These are phyloP conservation scores for Caenorhabditis elegans DNA, from an alignment of 1,140 invertebrate species.

Conservation along the genomic window DNA sequence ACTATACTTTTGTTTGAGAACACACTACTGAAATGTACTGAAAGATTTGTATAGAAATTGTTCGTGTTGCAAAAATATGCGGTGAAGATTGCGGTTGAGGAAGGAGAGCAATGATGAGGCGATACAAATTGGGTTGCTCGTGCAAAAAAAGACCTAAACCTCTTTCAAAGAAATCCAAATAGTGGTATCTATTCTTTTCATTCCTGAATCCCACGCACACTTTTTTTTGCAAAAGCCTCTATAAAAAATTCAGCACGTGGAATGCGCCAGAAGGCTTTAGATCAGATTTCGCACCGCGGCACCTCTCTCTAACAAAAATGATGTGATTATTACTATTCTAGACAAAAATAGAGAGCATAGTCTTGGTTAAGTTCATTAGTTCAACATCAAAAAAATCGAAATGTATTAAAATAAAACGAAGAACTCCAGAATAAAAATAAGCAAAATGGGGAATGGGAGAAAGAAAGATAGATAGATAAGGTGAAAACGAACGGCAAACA, in stretches of 20 bases:
- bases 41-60: neutral
- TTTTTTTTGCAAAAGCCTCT: neutral
- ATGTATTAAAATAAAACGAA: too few species aligned
- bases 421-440: too few species aligned
- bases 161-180: conserved; percentile 17
- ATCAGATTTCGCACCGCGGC: neutral
- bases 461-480: neutral
- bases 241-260: conserved; percentile 28
- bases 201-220: conserved; percentile 4
- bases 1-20: neutral
- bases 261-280: neutral
- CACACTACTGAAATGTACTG: neutral
- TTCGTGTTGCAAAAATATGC: conserved; percentile 5
- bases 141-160: neutral
- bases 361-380: too few species aligned
- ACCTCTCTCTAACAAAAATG: neutral
- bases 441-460: neutral
- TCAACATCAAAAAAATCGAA: too few species aligned
- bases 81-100: neutral
- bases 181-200: conserved; percentile 12
- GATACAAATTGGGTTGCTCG: conserved; percentile 26
- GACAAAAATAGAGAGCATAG: neutral
- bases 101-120: neutral
- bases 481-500: neutral
- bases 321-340: conserved; percentile 6